Base-by-base conservation (phyloP, 2,888 invertebrate genomes). In the Invenusta paracnida region DNA sequence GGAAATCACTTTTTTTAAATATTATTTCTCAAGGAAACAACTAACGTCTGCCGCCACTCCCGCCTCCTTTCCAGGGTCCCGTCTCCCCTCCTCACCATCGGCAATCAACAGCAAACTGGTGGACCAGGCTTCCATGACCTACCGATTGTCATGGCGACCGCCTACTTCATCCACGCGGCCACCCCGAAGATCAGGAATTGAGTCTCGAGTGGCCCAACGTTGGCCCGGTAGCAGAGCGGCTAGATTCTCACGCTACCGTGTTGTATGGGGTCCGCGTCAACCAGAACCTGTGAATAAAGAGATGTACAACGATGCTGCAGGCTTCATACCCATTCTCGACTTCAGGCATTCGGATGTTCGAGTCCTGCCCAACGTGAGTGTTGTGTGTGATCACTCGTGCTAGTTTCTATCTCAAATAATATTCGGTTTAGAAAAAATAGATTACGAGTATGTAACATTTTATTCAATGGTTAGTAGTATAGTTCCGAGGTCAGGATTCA, bases 261-360 rank as follows among this genome's bases (percentile, higher is more conserved):
- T 82, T 30, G 31, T 82, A 1, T 82, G 82, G 82, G 82, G 82
- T 17, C 82, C 82, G 2, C 82, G 82, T 28, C 29, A 82, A 28
- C 2, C 5, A 17, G 82, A 82, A 23, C 82, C 82, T 11, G 82
- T 82, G 2, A 82, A 82, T 28, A 82, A 82, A 28, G 82, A 82
- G n/a, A 82, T 82, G 82, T 82, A 82, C 31, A 30, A 30, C 29
- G 82, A 82, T 29, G 73, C 17, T 2, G 29, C 82, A 2, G 82
- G 82, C 5, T 30, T 82, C 17, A 82, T 13, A 27, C 82, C 82
- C n/a, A 82, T 30, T 29, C n/a, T 82, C 27, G 31, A 82, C 31
- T 82, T 82, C 82, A 5, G 31, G 2, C 82, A 30, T 28, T 29
- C 82, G 2, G 82, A 82, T 17, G 31, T 30, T 29, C 29, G 31